Evolutionary conservation across 1,140 invertebrate genomes (phyloP), one percentile per base, ranked within the genome.

Genomic region (Plutomurus gul): DNA sequence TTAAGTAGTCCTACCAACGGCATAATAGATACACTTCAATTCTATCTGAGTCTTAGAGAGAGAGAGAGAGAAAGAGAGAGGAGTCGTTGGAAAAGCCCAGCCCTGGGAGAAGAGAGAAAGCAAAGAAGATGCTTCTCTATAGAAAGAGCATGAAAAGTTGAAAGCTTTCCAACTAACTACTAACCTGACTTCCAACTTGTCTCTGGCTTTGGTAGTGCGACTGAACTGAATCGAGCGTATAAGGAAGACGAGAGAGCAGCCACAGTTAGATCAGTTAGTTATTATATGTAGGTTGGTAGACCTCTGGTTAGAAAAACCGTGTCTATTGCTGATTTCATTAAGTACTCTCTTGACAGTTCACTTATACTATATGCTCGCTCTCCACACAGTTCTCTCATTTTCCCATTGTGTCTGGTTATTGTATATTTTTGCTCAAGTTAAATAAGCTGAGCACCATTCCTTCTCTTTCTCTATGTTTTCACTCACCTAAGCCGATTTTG

Each of bases 251-350:
- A n/a, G n/a, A n/a, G n/a, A n/a, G n/a, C n/a, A n/a, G n/a, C n/a
- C n/a, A n/a, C n/a, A n/a, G n/a, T n/a, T n/a, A n/a, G n/a, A n/a
- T n/a, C n/a, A n/a, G n/a, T n/a, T n/a, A n/a, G n/a, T n/a, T n/a
- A n/a, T n/a, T n/a, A n/a, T n/a, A n/a, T n/a, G n/a, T n/a, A n/a
- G n/a, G n/a, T n/a, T n/a, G n/a, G n/a, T n/a, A 27, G 36, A 65
- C 56, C 56, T 27, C 36, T 65, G 27, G 13, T 65, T 65, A 65
- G 56, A 65, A 65, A 65, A 65, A 65, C 56, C 30, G 56, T 65
- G 56, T 65, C 56, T 65, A 65, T 65, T 65, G 56, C 56, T 65
- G 56, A 65, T 65, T 65, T 65, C 56, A 65, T 65, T 65, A 65
- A 65, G 56, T 25, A 65, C 56, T 30, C 56, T 30, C 56, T 65